These are phyloP conservation scores for Aleiodes testaceus DNA, from an alignment of 2,888 invertebrate genomes.

Conservation along the genomic window DNA sequence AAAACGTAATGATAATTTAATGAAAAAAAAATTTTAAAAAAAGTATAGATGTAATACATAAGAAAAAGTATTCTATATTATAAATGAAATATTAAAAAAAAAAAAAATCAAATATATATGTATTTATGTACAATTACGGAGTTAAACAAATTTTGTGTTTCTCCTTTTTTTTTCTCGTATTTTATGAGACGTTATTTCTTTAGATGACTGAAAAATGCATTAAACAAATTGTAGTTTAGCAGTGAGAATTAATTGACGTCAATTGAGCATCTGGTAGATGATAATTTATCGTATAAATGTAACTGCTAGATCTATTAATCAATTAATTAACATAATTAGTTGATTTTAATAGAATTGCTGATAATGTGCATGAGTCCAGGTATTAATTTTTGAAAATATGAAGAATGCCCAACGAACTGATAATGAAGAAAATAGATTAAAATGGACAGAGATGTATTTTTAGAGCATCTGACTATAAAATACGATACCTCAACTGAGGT, in stretches of 20 bases:
- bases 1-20: conserved; percentile 15
- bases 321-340: conserved; percentile 13
- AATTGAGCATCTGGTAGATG: conserved; percentile 34
- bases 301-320: conserved; percentile 24
- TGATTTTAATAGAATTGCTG: not conserved
- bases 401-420: conserved; percentile 46
- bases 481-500: conserved; percentile 54
- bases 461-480: conserved; percentile 58
- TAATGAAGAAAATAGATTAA: conserved; percentile 35
- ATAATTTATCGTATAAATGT: conserved; percentile 33
- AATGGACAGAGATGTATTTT: conserved; percentile 57
- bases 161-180: conserved; percentile 15
- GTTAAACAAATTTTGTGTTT: conserved; percentile 41
- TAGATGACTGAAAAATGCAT: conserved; percentile 33
- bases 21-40: no score
- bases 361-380: conserved; percentile 55
- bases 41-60: conserved; percentile 38
- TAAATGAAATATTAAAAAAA: conserved; percentile 35
- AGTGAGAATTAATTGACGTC: conserved; percentile 42
- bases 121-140: conserved; percentile 64
- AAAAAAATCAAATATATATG: conserved; percentile 55
- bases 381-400: conserved; percentile 50
- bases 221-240: conserved; percentile 46
- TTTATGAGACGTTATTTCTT: conserved; percentile 14
- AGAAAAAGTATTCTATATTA: conserved; percentile 21